phyloP scores from a whole-genome alignment of 2,113 vertebrate genomes.

The Cervus canadensis region DNA sequence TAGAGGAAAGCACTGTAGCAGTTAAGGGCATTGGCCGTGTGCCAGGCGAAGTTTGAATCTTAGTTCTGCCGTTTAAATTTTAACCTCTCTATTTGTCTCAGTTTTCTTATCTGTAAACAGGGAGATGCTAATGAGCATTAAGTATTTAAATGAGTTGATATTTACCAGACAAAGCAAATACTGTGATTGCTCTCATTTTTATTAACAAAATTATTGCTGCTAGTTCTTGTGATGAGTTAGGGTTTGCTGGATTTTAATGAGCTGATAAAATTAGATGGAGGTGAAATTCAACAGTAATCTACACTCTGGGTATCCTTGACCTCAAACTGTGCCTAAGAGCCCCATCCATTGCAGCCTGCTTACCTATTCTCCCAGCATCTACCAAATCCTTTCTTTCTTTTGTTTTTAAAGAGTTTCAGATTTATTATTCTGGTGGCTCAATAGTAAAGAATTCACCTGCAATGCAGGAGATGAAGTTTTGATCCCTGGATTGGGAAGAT shows the following conservation, averaged over 20 bases:
- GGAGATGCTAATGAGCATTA: background rate
- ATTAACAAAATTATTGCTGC: background rate
- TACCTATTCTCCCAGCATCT: background rate
- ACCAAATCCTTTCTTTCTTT: background rate
- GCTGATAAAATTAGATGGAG: background rate
- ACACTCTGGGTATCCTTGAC: background rate
- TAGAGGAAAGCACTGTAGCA: background rate
- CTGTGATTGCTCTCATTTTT: background rate
- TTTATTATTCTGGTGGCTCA: background rate
- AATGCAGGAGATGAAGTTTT: background rate
- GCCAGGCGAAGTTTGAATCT: background rate
- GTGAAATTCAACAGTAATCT: background rate
- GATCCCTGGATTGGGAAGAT: background rate
- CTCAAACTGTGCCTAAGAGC: background rate
- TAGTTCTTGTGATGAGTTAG: background rate
- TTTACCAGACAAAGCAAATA: background rate
- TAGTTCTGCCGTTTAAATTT: background rate
- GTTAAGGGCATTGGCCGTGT: background rate
- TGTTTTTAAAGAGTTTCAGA: too few relatives aligned
- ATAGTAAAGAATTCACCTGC: background rate
- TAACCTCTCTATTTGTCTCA: background rate
- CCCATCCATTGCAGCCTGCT: background rate
- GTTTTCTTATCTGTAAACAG: background rate
- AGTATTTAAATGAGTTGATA: background rate
- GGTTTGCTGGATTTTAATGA: background rate